A percentile compares a stretch with the other conserved stretches of the same genome.
Evolutionary conservation across 2,888 invertebrate species (phyloP).

Genomic region (Allygus modestus): DNA sequence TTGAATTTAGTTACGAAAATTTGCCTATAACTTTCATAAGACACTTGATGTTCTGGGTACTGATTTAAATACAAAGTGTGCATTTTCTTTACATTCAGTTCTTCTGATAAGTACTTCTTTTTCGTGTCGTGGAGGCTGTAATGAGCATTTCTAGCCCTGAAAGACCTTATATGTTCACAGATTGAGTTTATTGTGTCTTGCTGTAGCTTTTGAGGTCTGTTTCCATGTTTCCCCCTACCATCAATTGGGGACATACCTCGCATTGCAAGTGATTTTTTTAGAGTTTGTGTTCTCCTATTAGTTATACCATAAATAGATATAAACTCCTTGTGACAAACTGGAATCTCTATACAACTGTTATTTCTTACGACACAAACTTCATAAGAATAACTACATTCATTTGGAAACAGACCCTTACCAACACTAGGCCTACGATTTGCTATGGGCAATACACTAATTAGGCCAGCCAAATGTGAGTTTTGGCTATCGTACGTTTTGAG

Average conservation of each 20-base stretch:
- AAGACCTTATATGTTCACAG: conserved; percentile 51
- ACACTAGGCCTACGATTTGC: conserved; percentile 37
- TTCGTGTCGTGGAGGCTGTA: conserved; percentile 46
- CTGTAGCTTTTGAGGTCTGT: conserved; percentile 21
- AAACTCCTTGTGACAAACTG: conserved; percentile 55
- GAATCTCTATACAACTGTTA: conserved; percentile 43
- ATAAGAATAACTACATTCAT: conserved; percentile 55
- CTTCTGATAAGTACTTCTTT: conserved; percentile 46
- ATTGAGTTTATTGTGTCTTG: conserved; percentile 31
- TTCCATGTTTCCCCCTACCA: conserved; percentile 33
- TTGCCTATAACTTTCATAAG: conserved; percentile 49
- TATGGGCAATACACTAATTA: conserved; percentile 46
- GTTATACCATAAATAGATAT: conserved; percentile 50
- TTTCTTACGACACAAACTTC: conserved; percentile 40
- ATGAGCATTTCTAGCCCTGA: conserved; percentile 36
- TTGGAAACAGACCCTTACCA: conserved; percentile 16
- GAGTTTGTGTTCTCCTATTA: conserved; percentile 37
- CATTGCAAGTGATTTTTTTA: conserved; percentile 38
- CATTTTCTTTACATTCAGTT: conserved; percentile 56
- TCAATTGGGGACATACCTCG: conserved; percentile 43
- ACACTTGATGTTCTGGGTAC: conserved; percentile 3
- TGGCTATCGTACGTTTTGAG: conserved; percentile 35
- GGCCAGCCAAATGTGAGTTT: conserved; percentile 40
- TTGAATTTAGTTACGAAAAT: conserved; percentile 50
- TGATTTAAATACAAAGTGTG: conserved; percentile 7